Evolutionary conservation across 30 jellyfish, hydroid and myxozoan species (phyloP), one percentile per base, ranked within the genome.

Genomic region (Aurelia sp.): DNA sequence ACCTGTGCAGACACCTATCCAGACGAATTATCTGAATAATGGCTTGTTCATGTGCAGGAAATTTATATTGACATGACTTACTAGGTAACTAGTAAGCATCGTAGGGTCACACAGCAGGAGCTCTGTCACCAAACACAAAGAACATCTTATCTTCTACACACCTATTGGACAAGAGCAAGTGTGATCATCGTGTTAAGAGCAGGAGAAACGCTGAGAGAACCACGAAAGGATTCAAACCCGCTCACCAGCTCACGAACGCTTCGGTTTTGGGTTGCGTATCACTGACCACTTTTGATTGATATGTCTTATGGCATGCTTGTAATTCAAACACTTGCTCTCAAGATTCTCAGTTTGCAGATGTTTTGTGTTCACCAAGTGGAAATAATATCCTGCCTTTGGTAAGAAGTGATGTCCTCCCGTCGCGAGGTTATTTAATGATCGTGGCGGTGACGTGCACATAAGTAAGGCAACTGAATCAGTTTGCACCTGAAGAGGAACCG

Each of bases 371-470:
- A 76, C 19, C 85, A 44, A 72, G 83, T 59, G 87, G 63, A 84
- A 84, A 47, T 76, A 58, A 71, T 71, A 71, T 72, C 93, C 87
- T 59, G 87, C 81, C 84, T 62, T 73, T 81, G 72, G 84, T 71
- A 30, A 58, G 20, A 78, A 44, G 82, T 62, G 79, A 76, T 72
- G 73, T 84, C 87, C 87, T 27, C 93, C 93, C 74, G 93, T 84
- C 53, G 93, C 64, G 93, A 71, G 87, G 82, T 72, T 84, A 84
- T 84, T 72, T 62, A 44, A 84, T 62, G 87, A 71, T 72, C 53
- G 93, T 33, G 73, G 87, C 93, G 93, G 75, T 84, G 93, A 84
- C 93, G 93, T 72, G 87, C 87, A 48, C 48, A 59, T 79, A 84
- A 72, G 62, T 79, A 84, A 72, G 62, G 84, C 75, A 84, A 38